These are phyloP conservation scores for Dendrolimus houi DNA, from an alignment of 2,888 invertebrate genomes.

Conservation along the genomic window DNA sequence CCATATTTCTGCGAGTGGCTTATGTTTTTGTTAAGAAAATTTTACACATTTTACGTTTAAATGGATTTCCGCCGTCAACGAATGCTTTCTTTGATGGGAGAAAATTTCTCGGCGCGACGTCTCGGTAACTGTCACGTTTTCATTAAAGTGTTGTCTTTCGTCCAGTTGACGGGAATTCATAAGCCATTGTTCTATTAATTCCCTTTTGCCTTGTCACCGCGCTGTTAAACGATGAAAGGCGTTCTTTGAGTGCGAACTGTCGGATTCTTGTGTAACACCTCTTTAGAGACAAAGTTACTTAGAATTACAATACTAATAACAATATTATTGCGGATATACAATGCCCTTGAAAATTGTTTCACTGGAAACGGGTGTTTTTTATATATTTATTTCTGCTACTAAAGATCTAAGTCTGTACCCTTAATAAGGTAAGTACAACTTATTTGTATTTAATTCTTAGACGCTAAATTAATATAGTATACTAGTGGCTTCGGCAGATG, in stretches of 20 bases:
- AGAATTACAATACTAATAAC: no score
- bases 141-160: slow-evolving; percentile 47
- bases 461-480: no score
- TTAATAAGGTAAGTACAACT: no score
- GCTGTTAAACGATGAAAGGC: slow-evolving; percentile 25
- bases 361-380: no score
- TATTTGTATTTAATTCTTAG: no score
- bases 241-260: slow-evolving; percentile 24
- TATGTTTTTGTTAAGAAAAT: slow-evolving; percentile 24
- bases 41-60: slow-evolving; percentile 38
- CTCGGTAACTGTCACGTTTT: slow-evolving; percentile 45
- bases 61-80: slow-evolving; percentile 37
- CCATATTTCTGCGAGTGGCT: slow-evolving; percentile 2
- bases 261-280: slow-evolving; percentile 3
- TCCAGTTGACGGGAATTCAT: slow-evolving; percentile 40
- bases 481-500: no score
- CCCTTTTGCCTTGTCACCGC: slow-evolving; percentile 19
- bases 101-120: slow-evolving; percentile 21
- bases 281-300: background rate
- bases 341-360: no score
- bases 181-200: slow-evolving; percentile 43
- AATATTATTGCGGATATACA: no score
- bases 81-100: slow-evolving; percentile 39
- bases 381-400: no score
- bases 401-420: no score